phyloP scores from a whole-genome alignment of 2,113 vertebrate species.

The Protobothrops mucrosquamatus region DNA sequence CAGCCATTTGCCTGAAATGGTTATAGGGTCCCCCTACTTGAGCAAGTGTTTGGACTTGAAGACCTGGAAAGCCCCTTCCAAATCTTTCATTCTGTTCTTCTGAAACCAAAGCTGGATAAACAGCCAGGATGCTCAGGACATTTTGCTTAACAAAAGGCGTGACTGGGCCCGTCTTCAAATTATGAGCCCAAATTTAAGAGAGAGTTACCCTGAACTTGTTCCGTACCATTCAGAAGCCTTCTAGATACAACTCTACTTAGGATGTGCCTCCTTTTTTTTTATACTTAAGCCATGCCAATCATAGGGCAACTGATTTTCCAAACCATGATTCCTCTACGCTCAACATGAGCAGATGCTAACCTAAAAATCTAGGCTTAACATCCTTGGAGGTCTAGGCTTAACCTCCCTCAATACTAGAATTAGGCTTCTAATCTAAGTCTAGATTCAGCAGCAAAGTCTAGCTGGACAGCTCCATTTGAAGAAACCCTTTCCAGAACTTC shows the following conservation, averaged over 20 bases:
- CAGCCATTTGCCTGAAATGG: no score
- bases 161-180: neutral
- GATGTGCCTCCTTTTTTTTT: no score
- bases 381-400: neutral
- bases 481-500: neutral
- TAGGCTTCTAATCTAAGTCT: neutral
- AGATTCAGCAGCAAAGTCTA: neutral
- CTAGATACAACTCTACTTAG: no score
- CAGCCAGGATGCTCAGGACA: neutral
- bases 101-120: neutral
- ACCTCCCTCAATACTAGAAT: neutral
- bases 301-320: no score
- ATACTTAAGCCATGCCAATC: no score
- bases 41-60: no score
- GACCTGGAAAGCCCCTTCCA: no score
- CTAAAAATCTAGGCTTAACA: neutral
- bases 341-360: neutral
- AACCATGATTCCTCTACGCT: no score
- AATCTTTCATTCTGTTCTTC: no score
- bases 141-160: neutral
- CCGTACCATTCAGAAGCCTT: no score
- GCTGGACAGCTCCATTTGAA: constrained; percentile 2
- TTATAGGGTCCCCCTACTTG: no score
- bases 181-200: neutral
- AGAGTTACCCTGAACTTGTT: no score